A percentile compares a stretch with the other conserved stretches of the same genome.
Conservation (phyloP, 2,888 invertebrate genomes). For the Aleiodes leptofemur region DNA sequence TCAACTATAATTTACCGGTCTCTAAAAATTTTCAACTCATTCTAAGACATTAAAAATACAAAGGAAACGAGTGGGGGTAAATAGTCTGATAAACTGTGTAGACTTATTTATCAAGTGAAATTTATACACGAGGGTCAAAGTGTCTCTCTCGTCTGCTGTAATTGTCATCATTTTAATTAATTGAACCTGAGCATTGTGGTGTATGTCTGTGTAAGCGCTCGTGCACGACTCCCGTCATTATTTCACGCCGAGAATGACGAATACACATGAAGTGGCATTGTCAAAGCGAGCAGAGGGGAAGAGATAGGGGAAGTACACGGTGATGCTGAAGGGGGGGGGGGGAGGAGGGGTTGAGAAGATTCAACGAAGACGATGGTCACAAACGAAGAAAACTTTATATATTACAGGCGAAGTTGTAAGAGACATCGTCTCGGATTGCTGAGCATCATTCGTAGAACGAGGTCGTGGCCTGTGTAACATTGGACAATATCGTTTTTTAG, state of each 20-base stretch:
- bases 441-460: conserved; percentile 52
- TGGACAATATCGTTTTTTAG: conserved; percentile 63
- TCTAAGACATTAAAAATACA: too few species aligned
- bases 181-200: conserved; percentile 35
- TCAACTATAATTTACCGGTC: too few species aligned
- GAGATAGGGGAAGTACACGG: not conserved
- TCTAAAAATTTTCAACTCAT: too few species aligned
- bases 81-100: not conserved
- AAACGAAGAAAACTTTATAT: conserved; percentile 12
- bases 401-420: conserved; percentile 22
- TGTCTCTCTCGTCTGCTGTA: conserved; percentile 32
- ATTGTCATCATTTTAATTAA: conserved; percentile 48
- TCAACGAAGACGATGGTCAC: conserved; percentile 4
- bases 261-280: conserved; percentile 27
- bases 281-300: not conserved
- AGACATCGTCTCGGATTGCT: conserved; percentile 33
- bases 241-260: conserved; percentile 41
- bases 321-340: conserved; percentile 40
- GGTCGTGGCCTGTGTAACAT: conserved; percentile 58
- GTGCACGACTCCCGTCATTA: conserved; percentile 34
- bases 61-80: too few species aligned
- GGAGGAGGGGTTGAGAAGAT: not conserved
- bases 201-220: not conserved
- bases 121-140: conserved; percentile 31
- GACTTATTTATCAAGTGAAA: conserved; percentile 24